phyloP scores from a whole-genome alignment of 1,140 invertebrate genomes.

The Eurosta solidaginis region DNA sequence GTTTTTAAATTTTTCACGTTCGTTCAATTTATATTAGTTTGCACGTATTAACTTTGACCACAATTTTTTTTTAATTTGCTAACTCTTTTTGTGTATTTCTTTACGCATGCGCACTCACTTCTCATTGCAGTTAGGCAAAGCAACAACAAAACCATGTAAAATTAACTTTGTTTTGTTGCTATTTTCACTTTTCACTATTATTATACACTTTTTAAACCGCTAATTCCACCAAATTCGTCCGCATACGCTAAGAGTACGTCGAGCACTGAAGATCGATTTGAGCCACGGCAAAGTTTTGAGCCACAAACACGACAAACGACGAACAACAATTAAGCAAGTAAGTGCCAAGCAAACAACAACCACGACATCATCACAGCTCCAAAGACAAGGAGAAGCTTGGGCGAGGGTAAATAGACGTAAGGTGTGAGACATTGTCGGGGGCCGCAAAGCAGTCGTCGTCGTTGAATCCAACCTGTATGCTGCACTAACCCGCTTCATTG shows the following conservation, averaged over 20 bases:
- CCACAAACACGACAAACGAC: not conserved
- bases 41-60: too few species aligned
- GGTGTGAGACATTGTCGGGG: too few species aligned
- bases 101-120: not conserved
- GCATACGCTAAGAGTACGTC: conserved; percentile 32
- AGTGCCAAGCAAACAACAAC: conserved; percentile 12
- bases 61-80: too few species aligned
- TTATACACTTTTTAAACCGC: not conserved
- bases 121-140: not conserved
- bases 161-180: conserved; percentile 9
- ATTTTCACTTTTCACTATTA: conserved; percentile 20
- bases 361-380: not conserved
- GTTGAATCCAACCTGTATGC: not conserved
- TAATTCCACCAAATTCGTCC: not conserved
- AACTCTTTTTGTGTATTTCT: too few species aligned
- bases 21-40: too few species aligned
- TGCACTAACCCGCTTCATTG: not conserved
- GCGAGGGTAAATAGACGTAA: conserved; percentile 4
- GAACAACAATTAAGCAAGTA: not conserved
- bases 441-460: not conserved
- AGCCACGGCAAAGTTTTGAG: conserved; percentile 29
- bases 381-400: not conserved
- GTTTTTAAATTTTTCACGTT: not conserved
- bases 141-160: not conserved
- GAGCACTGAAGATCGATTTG: conserved; percentile 32